Evolutionary conservation across 2,113 vertebrate species (phyloP).

Genomic region (Menidia beryllina): DNA sequence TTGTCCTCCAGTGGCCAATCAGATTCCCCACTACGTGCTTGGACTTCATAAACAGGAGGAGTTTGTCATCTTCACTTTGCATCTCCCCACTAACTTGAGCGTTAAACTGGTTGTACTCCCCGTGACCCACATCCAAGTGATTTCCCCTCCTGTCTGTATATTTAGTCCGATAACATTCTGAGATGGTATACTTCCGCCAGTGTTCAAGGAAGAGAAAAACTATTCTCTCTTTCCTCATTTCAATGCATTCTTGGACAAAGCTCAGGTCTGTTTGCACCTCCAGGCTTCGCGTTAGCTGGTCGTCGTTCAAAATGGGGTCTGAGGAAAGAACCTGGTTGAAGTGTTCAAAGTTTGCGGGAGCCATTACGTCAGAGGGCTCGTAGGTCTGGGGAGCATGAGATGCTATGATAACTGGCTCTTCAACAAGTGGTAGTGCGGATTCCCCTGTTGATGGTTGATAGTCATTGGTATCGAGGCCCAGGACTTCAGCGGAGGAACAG

Average conservation of each 20-base stretch:
- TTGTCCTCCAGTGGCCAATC: slow-evolving; percentile 90
- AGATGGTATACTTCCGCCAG: slow-evolving; percentile 90
- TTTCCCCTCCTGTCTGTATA: slow-evolving; percentile 60
- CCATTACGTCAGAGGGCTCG: slow-evolving; percentile 49
- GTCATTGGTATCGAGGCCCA: slow-evolving; percentile 42
- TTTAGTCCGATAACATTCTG: slow-evolving; percentile 77
- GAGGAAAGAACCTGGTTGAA: slow-evolving; percentile 62
- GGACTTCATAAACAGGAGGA: slow-evolving; percentile 89
- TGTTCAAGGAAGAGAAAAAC: slow-evolving; percentile 93
- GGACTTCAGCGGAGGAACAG: slow-evolving; percentile 39
- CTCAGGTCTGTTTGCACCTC: slow-evolving; percentile 84
- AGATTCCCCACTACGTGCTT: slow-evolving; percentile 89
- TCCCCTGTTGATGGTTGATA: slow-evolving; percentile 52
- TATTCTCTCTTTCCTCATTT: slow-evolving; percentile 91
- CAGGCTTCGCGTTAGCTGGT: slow-evolving; percentile 79
- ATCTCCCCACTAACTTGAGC: slow-evolving; percentile 44
- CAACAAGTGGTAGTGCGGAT: slow-evolving; percentile 54
- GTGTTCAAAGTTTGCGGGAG: slow-evolving; percentile 66
- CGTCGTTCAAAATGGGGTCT: slow-evolving; percentile 77
- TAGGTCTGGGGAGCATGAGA: slow-evolving; percentile 70
- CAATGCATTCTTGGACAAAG: slow-evolving; percentile 84
- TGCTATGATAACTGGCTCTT: slow-evolving; percentile 73
- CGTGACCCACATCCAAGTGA: slow-evolving; percentile 62
- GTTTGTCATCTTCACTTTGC: slow-evolving; percentile 83
- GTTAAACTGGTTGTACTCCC: slow-evolving; percentile 68